These are phyloP conservation scores for Aix galericulata DNA, from an alignment of 2,113 vertebrate genomes.

Conservation along the genomic window DNA sequence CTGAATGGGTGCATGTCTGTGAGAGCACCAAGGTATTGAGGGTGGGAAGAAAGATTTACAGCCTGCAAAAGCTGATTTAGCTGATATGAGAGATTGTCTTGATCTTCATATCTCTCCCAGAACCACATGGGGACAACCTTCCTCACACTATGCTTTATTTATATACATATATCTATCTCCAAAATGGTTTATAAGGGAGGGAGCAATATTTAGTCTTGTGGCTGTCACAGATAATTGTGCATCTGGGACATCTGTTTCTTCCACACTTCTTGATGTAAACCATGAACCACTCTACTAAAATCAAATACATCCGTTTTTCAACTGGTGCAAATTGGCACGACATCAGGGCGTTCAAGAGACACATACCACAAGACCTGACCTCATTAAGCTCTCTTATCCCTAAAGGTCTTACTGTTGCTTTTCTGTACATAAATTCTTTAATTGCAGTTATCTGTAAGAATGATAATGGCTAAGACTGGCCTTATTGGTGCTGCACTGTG, in stretches of 20 bases:
- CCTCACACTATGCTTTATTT: neutral
- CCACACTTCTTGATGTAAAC: neutral
- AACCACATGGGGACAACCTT: neutral
- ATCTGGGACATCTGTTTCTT: neutral
- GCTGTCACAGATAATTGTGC: neutral
- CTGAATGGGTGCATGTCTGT: neutral
- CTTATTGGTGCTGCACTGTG: fast-evolving
- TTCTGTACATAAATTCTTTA: neutral
- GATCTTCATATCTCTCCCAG: neutral
- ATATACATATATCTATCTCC: neutral
- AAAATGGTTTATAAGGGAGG: neutral
- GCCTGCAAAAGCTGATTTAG: neutral
- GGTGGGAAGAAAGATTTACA: neutral
- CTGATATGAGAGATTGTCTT: neutral
- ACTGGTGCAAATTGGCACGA: fast-evolving
- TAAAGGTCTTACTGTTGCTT: neutral
- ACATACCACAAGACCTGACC: neutral
- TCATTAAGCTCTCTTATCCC: neutral
- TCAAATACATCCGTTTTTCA: neutral
- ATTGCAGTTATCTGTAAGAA: neutral
- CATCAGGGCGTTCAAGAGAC: neutral
- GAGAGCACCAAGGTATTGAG: neutral
- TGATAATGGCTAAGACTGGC: neutral
- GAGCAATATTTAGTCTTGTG: neutral
- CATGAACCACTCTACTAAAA: neutral